Percentiles rank a stretch among this genome's conserved stretches.
phyloP scores from a whole-genome alignment of 1,140 invertebrate genomes.

The Calliopsis andreniformis region DNA sequence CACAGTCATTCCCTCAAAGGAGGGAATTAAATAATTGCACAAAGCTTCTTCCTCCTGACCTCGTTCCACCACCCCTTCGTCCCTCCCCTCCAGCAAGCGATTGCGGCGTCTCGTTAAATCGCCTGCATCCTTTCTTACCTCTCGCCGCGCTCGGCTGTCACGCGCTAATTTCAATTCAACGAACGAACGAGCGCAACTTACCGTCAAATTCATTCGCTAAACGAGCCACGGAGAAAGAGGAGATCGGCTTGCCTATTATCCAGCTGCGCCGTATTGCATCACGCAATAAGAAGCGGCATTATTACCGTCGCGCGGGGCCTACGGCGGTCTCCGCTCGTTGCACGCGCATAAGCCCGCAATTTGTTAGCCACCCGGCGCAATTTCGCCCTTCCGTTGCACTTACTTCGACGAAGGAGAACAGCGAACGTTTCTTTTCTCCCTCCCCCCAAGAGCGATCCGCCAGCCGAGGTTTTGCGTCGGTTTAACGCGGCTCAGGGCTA shows the following conservation, averaged over 20 bases:
- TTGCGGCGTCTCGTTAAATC: background rate
- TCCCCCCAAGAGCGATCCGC: slow-evolving; percentile 22
- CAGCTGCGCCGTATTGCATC: slow-evolving; percentile 37
- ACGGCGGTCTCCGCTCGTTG: slow-evolving; percentile 21
- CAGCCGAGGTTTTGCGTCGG: slow-evolving; percentile 11
- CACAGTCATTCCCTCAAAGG: too few species aligned
- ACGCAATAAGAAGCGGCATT: slow-evolving; percentile 37
- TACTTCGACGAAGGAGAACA: background rate
- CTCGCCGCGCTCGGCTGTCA: background rate
- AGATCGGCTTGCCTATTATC: too few species aligned
- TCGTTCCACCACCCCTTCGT: background rate
- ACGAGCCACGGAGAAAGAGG: background rate
- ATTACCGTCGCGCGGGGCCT: slow-evolving; percentile 31
- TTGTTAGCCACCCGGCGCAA: slow-evolving; percentile 54
- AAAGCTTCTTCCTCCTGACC: too few species aligned
- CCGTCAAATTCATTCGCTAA: slow-evolving; percentile 38
- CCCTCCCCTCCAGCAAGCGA: background rate
- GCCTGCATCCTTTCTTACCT: background rate
- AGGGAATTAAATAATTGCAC: too few species aligned
- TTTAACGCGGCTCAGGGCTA: too few species aligned
- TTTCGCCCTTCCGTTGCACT: slow-evolving; percentile 25
- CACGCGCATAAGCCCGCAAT: slow-evolving; percentile 47
- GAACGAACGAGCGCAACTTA: background rate
- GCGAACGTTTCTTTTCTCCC: slow-evolving; percentile 15
- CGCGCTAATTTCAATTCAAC: background rate